Evolutionary conservation across 2,797 vertebrate species (phyloP).

Genomic region (Buphagus erythrorhynchus): DNA sequence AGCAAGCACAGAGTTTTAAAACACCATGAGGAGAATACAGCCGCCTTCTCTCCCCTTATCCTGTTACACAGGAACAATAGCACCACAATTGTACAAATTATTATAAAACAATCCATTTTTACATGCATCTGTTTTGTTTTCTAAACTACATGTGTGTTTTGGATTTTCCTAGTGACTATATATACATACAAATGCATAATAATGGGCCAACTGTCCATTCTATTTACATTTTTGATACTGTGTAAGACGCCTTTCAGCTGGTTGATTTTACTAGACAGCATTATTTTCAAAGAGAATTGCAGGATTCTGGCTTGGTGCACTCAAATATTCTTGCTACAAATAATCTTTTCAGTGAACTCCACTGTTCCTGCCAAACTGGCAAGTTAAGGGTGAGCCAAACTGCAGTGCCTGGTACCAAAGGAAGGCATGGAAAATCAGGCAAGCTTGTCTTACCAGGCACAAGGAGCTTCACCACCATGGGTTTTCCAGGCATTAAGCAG

Average conservation of each 20-base stretch:
- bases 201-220: slow-evolving; percentile 4
- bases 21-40: neutral
- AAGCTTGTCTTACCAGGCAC: neutral
- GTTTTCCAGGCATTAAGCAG: neutral
- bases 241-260: slow-evolving; percentile 54
- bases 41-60: neutral
- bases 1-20: neutral
- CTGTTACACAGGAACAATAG: neutral
- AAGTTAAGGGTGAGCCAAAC: neutral
- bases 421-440: neutral
- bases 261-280: slow-evolving; percentile 44
- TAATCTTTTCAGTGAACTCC: neutral
- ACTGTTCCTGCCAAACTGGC: neutral
- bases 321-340: slow-evolving; percentile 26
- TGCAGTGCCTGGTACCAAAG: neutral
- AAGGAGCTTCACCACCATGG: neutral
- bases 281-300: slow-evolving; percentile 32
- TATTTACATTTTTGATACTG: slow-evolving; percentile 51
- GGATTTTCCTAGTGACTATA: neutral
- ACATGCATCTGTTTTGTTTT: slow-evolving; percentile 16
- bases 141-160: slow-evolving; percentile 8
- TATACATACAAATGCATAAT: neutral
- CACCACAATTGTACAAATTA: neutral
- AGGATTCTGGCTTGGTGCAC: slow-evolving; percentile 9
- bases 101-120: neutral